A percentile compares a stretch with the other conserved stretches of the same genome.
These are phyloP conservation scores for Poeciliopsis prolifica DNA, from an alignment of 2,113 vertebrate genomes.

Conservation along the genomic window DNA sequence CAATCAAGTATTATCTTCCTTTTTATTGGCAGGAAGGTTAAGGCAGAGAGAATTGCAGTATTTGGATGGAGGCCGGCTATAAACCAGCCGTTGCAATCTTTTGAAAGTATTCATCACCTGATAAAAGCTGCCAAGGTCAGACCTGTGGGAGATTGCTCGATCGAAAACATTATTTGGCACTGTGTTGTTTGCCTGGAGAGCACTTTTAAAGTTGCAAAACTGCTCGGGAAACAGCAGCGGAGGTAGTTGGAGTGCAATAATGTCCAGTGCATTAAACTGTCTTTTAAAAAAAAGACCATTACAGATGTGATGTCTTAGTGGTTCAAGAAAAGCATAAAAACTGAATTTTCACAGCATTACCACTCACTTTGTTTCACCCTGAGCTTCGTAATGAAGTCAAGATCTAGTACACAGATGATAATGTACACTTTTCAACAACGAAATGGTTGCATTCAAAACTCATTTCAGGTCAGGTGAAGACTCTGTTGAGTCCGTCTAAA, in stretches of 20 bases:
- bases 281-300: slow-evolving; percentile 29
- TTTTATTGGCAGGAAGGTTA: slow-evolving; percentile 14
- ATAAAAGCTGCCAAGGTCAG: slow-evolving; percentile 76
- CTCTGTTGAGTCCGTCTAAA: background rate
- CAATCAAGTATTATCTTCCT: slow-evolving; percentile 42
- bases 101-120: slow-evolving; percentile 67
- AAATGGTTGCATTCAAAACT: background rate
- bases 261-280: slow-evolving; percentile 30
- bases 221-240: slow-evolving; percentile 17
- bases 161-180: slow-evolving; percentile 56
- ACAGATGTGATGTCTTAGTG: background rate
- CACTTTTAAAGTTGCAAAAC: slow-evolving; percentile 40
- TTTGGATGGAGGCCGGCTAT: slow-evolving; percentile 7
- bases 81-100: slow-evolving; percentile 58
- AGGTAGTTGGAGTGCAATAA: slow-evolving; percentile 26
- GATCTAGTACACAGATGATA: slow-evolving; percentile 5
- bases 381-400: slow-evolving; percentile 4
- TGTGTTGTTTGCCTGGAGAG: slow-evolving; percentile 44
- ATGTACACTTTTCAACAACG: background rate
- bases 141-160: slow-evolving; percentile 51
- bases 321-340: slow-evolving; percentile 19
- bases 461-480: background rate
- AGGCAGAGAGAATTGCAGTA: slow-evolving; percentile 39
- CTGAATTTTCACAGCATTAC: slow-evolving; percentile 5
- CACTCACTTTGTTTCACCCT: slow-evolving; percentile 3